A percentile compares a stretch with the other conserved stretches of the same genome.
Conservation (phyloP, 1,140 invertebrate species). For the Lepidurus packardi region DNA sequence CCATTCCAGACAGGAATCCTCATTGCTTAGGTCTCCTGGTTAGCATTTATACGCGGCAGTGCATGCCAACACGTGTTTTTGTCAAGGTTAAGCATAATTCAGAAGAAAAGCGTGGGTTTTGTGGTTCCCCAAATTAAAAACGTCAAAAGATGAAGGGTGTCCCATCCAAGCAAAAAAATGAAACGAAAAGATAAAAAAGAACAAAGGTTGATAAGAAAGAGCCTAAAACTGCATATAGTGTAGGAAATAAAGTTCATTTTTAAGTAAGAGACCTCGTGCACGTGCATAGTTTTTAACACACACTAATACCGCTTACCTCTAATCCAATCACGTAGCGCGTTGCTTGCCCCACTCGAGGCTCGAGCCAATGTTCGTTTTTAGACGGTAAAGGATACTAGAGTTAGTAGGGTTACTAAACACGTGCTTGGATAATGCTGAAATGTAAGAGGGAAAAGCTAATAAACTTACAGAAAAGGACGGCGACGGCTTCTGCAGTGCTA, state of each 20-base stretch:
- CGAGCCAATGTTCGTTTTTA: slow-evolving; percentile 23
- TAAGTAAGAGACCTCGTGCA: slow-evolving; percentile 27
- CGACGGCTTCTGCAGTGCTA: slow-evolving; percentile 44
- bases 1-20: slow-evolving; percentile 86
- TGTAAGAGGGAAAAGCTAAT: neutral
- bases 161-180: neutral
- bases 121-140: neutral
- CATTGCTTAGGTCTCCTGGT: slow-evolving; percentile 79
- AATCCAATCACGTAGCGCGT: slow-evolving; percentile 13
- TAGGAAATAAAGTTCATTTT: slow-evolving; percentile 18
- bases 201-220: slow-evolving; percentile 12
- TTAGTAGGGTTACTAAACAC: slow-evolving; percentile 23
- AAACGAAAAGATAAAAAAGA: slow-evolving; percentile 27
- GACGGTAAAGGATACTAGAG: slow-evolving; percentile 26
- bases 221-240: neutral
- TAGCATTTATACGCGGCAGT: slow-evolving; percentile 24
- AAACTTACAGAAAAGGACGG: slow-evolving; percentile 46
- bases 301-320: neutral
- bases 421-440: slow-evolving; percentile 24
- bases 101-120: neutral
- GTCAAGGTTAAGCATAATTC: slow-evolving; percentile 10
- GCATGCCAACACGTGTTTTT: slow-evolving; percentile 24
- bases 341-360: neutral
- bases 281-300: neutral
- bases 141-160: slow-evolving; percentile 2